Conservation (phyloP, 1,140 invertebrate genomes). For the Cryptotermes secundus region DNA sequence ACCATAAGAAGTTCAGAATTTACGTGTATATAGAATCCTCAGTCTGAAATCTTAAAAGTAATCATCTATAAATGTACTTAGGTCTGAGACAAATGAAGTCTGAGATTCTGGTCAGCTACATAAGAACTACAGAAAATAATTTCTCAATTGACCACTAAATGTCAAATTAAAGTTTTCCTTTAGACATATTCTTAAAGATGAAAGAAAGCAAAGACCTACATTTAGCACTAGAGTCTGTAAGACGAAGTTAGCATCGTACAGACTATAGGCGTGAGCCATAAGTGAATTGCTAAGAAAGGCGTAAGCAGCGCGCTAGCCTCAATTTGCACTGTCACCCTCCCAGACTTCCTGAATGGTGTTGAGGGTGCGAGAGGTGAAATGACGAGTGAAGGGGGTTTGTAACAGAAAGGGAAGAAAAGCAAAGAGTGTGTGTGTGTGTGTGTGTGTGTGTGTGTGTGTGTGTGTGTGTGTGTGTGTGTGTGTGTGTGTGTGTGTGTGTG, state of each 20-base stretch:
- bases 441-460: conserved; percentile 14
- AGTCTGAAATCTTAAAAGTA: too few relatives aligned
- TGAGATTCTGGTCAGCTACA: too few relatives aligned
- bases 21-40: too few relatives aligned
- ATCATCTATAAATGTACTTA: too few relatives aligned
- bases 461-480: conserved; percentile 16
- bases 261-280: neutral
- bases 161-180: too few relatives aligned
- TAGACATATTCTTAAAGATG: too few relatives aligned
- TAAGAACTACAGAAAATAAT: too few relatives aligned
- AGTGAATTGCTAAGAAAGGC: neutral
- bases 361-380: neutral
- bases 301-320: neutral
- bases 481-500: conserved; percentile 15
- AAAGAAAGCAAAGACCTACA: too few relatives aligned
- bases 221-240: neutral
- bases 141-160: too few relatives aligned
- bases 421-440: conserved; percentile 1
- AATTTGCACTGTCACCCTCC: neutral
- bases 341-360: neutral
- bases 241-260: neutral
- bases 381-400: neutral
- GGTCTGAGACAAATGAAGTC: too few relatives aligned
- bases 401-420: neutral
- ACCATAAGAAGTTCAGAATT: too few relatives aligned